Percentiles rank a stretch among this genome's conserved stretches.
Evolutionary conservation across 2,797 vertebrate species (phyloP).

Genomic region (Helicolenus hilgendorfi): DNA sequence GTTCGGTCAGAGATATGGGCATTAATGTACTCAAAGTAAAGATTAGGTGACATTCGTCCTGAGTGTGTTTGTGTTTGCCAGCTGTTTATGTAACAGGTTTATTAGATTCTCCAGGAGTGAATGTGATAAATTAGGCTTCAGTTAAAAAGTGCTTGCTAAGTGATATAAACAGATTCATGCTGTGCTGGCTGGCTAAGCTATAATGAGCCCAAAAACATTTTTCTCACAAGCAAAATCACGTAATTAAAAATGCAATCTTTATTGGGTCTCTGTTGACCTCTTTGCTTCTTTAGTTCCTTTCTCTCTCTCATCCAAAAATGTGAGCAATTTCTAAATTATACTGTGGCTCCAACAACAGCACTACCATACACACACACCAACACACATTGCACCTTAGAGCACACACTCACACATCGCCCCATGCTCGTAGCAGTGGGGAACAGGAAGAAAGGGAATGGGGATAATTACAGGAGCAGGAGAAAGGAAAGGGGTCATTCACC

Average conservation of each 20-base stretch:
- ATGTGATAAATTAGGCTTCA: constrained; percentile 45
- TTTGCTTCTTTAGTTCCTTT: neutral
- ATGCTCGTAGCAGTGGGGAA: neutral
- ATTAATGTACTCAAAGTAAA: neutral
- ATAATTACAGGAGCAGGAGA: constrained; percentile 35
- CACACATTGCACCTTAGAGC: neutral
- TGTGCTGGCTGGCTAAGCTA: constrained; percentile 8
- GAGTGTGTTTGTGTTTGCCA: constrained; percentile 2
- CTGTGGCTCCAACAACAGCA: neutral
- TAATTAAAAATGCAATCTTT: constrained; percentile 33
- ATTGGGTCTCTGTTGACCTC: neutral
- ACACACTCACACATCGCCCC: neutral
- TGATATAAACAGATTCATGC: constrained; percentile 6
- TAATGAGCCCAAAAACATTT: constrained; percentile 36
- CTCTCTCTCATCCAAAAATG: neutral
- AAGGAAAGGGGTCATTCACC: constrained; percentile 5
- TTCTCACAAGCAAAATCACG: constrained; percentile 9
- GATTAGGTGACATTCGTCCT: neutral
- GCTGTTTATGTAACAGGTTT: constrained; percentile 30
- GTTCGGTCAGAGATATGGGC: neutral
- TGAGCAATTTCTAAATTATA: neutral
- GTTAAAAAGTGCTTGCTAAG: constrained; percentile 32
- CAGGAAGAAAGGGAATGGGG: neutral
- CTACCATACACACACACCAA: neutral
- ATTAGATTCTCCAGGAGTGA: constrained; percentile 15